Conservation (phyloP, 2,888 invertebrate species). For the Sphecodes monilicornis region DNA sequence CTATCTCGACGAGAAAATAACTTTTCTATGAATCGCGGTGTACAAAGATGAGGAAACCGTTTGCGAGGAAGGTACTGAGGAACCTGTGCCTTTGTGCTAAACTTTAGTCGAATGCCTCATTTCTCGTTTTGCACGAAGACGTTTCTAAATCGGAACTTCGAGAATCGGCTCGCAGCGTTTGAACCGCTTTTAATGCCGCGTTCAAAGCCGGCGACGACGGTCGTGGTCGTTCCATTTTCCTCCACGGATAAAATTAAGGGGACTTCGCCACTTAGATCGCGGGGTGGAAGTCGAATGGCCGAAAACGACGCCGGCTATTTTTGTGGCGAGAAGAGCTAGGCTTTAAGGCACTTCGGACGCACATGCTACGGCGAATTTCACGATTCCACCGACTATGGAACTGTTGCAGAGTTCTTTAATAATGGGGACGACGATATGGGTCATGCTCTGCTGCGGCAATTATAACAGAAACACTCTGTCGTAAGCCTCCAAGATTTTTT, state of each 20-base stretch:
- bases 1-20: neutral
- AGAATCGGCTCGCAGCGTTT: slow-evolving; percentile 16
- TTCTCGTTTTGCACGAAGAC: neutral
- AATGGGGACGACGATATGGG: neutral
- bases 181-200: slow-evolving; percentile 13
- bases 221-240: slow-evolving; percentile 43
- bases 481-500: neutral
- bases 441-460: slow-evolving; percentile 2
- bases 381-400: slow-evolving; percentile 1
- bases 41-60: neutral
- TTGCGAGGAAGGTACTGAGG: neutral
- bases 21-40: neutral
- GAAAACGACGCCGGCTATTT: slow-evolving; percentile 71
- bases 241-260: slow-evolving; percentile 68
- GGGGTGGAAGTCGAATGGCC: slow-evolving; percentile 69
- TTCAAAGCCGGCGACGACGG: slow-evolving; percentile 41
- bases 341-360: slow-evolving; percentile 52
- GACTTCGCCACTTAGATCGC: slow-evolving; percentile 67
- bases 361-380: slow-evolving; percentile 62
- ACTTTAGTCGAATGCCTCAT: neutral
- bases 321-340: slow-evolving; percentile 67
- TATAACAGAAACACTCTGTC: neutral
- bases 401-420: neutral
- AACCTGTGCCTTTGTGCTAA: neutral
- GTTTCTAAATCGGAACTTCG: slow-evolving; percentile 6